phyloP scores from a whole-genome alignment of 1,140 invertebrate genomes.

The Drosophila setifemur region DNA sequence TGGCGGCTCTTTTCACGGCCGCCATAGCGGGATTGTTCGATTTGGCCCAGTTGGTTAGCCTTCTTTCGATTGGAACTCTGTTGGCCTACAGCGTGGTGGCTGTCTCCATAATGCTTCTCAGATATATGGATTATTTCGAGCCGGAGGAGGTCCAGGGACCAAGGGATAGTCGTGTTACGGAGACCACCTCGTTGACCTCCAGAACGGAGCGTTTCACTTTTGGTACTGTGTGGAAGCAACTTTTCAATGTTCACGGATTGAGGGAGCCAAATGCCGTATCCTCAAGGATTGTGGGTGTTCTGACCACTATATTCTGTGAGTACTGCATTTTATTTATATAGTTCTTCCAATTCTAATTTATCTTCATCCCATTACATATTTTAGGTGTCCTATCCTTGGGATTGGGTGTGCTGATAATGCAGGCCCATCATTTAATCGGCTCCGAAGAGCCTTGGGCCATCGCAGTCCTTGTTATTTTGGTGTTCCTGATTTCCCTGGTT shows the following conservation, averaged over 20 bases:
- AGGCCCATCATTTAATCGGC: constrained; percentile 50
- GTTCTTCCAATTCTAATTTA: no score
- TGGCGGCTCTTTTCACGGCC: constrained; percentile 88
- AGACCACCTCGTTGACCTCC: constrained; percentile 60
- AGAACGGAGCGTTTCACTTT: constrained; percentile 46
- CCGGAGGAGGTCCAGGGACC: constrained; percentile 16
- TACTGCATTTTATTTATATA: neutral
- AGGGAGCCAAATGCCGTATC: constrained; percentile 57
- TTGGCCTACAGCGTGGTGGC: constrained; percentile 96
- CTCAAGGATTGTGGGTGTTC: constrained; percentile 59
- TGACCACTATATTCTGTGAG: constrained; percentile 66
- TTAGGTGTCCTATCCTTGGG: constrained; percentile 63
- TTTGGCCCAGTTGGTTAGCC: constrained; percentile 93
- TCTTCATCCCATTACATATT: no score
- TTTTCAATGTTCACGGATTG: constrained; percentile 63
- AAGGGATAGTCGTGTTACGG: constrained; percentile 24
- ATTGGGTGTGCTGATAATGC: constrained; percentile 70
- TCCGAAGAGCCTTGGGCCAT: constrained; percentile 59
- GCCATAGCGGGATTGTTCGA: constrained; percentile 94
- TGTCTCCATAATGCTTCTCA: constrained; percentile 92
- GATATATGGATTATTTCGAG: constrained; percentile 73
- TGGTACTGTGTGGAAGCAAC: constrained; percentile 48
- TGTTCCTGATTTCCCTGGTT: constrained; percentile 46
- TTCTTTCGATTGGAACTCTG: constrained; percentile 97
- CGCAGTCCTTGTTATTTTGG: constrained; percentile 47